Evolutionary conservation across 2,797 vertebrate species (phyloP), one percentile per base, ranked within the genome.

Genomic region (Labeo calbasu): DNA sequence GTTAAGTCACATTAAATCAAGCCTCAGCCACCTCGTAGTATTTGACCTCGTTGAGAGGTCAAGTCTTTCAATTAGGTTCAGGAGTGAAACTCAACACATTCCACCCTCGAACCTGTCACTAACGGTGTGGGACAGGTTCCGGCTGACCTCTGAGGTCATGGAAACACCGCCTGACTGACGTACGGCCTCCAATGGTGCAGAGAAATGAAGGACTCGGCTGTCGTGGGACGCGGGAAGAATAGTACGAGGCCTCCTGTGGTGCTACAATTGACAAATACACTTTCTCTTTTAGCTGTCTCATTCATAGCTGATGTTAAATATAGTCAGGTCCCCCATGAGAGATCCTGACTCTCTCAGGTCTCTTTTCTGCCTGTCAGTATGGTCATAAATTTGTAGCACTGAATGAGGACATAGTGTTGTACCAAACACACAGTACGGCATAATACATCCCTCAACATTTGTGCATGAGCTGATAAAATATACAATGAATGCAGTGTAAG

Each of bases 21-120:
- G 75, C 83, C 83, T 84, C 76, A 63, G 46, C 76, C 68, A 79
- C 83, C 76, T 79, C 28, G 21, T 72, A 53, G 80, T 71, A n/a
- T 77, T 80, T 83, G 85, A 84, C 82, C 72, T 70, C 63, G 66
- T 63, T 23, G 14, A 63, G 63, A 77, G 85, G 86, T 87, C 82
- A 71, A 81, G 75, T 86, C 85, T 86, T 87, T 85, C 77, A 85
- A 84, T 88, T 80, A 83, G 57, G 71, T 78, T 84, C 43, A 68
- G 89, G 89, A 91, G 82, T 84, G 86, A 92, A 91, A 88, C 86
- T 79, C 82, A 86, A 81, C 79, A 86, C 88, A 89, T 81, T 86
- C 51, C 17, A 63, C 32, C 85, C 72, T 81, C 88, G 77, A 86
- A 83, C 68, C 85, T 82, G 86, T 78, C 80, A 86, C 75, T 80